Evolutionary conservation across 2,888 invertebrate genomes (phyloP), one percentile per base, ranked within the genome.

Genomic region (Homarus gammarus): DNA sequence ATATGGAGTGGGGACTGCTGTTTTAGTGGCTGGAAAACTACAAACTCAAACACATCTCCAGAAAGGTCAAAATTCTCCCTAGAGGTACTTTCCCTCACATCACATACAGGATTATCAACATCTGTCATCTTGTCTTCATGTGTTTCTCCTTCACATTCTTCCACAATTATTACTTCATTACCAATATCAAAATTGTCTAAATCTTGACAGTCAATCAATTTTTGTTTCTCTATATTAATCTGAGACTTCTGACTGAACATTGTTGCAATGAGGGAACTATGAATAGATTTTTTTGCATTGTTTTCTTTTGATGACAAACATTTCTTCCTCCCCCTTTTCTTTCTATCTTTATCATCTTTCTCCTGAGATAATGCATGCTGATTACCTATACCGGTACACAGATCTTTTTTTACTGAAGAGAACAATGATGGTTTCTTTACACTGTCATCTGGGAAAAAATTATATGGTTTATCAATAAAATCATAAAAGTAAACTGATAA

Each of bases 231-330:
- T 40, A 38, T n/a, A 15, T 83, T 31, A 15, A 27, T 31, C 38
- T 51, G 72, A 8, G 72, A 8, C 51, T n/a, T 83, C 27, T 36
- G 70, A 31, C 38, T 86, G 22, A 86, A 79, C 86, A 86, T 86
- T 27, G 38, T 64, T 33, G 86, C 51, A 51, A 86, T 86, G 72
- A 86, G 86, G 38, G 70, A 79, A 10, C 49, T 49, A 38, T 86
- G 86, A 2, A 72, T 40, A 31, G 51, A 2, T 38, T 86, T 78
- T n/a, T 75, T 75, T 36, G 40, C 33, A 15, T 44, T 44, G 44
- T 75, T 49, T 44, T 44, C 44, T 75, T 40, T 75, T n/a, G 44
- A 2, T 27, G 31, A 15, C 27, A 27, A 27, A 2, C 31, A 10
- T 36, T 72, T 86, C 51, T 86, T 86, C 51, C 44, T 86, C 36